Percentiles rank a stretch among this genome's conserved stretches.
Conservation (phyloP, 2,797 vertebrate genomes). For the Rhinoraja longicauda region DNA sequence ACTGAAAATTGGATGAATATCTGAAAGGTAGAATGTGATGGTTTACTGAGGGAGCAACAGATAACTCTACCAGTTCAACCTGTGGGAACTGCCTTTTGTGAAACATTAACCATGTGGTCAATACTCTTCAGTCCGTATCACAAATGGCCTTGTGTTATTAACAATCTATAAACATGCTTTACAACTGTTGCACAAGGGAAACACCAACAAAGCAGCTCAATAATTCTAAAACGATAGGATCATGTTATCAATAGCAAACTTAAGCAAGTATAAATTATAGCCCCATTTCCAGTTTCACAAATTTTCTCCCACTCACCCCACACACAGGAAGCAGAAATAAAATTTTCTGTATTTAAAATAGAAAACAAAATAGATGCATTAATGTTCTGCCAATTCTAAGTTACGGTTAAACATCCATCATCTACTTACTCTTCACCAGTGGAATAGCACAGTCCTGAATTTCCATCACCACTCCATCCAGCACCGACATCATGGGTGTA, state of each 20-base stretch:
- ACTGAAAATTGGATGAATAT: too few species aligned
- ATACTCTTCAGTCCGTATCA: background rate
- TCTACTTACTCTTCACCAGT: constrained; percentile 73
- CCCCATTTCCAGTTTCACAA: background rate
- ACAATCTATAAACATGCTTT: background rate
- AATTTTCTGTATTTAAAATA: background rate
- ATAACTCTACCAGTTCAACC: background rate
- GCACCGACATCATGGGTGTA: constrained; percentile 80
- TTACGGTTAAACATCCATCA: background rate
- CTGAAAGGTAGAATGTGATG: too few species aligned
- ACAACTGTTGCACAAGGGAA: background rate
- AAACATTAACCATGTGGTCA: background rate
- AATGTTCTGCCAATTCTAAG: background rate
- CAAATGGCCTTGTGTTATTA: background rate
- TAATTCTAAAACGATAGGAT: background rate
- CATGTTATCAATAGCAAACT: background rate
- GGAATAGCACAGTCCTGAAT: constrained; percentile 90
- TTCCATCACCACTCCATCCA: constrained; percentile 92
- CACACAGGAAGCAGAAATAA: background rate
- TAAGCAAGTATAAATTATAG: background rate
- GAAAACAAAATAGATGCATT: background rate
- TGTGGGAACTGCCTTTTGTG: background rate
- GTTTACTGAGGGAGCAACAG: too few species aligned
- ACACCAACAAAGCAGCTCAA: background rate
- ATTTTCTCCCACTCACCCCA: too few species aligned